These are phyloP conservation scores for Steatornis caripensis DNA, from an alignment of 2,113 vertebrate species.

Conservation along the genomic window DNA sequence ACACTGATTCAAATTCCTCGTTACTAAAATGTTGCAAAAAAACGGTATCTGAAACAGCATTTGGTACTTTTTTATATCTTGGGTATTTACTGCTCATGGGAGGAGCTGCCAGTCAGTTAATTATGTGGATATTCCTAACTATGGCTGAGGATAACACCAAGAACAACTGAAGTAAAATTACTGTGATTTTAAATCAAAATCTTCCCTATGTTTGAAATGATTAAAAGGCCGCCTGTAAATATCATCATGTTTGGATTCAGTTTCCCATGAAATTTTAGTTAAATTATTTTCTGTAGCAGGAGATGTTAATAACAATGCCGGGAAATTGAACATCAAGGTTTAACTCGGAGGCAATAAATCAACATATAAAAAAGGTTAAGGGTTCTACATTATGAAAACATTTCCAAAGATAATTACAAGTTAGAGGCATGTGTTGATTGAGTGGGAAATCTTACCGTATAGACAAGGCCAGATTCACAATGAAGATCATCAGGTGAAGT, in stretches of 20 bases:
- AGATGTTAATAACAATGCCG: not conserved
- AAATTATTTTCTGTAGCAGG: conserved; percentile 3
- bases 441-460: not conserved
- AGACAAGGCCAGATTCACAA: not conserved
- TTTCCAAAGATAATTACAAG: conserved; percentile 43
- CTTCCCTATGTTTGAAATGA: not conserved
- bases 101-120: not conserved
- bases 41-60: not conserved
- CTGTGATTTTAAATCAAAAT: conserved; percentile 32
- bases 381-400: conserved; percentile 22
- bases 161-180: conserved; percentile 39
- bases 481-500: not conserved
- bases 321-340: conserved; percentile 43
- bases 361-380: conserved; percentile 20
- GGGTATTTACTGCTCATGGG: not conserved
- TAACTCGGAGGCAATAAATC: conserved; percentile 44
- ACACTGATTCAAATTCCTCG: fast-evolving
- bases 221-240: not conserved
- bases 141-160: not conserved
- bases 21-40: not conserved
- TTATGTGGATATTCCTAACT: conserved; percentile 30
- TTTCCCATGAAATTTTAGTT: conserved; percentile 1
- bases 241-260: not conserved
- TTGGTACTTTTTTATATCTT: not conserved
- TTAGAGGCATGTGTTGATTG: conserved; percentile 28